phyloP scores from a whole-genome alignment of 2,888 invertebrate genomes.

The Cybosia mesomella region DNA sequence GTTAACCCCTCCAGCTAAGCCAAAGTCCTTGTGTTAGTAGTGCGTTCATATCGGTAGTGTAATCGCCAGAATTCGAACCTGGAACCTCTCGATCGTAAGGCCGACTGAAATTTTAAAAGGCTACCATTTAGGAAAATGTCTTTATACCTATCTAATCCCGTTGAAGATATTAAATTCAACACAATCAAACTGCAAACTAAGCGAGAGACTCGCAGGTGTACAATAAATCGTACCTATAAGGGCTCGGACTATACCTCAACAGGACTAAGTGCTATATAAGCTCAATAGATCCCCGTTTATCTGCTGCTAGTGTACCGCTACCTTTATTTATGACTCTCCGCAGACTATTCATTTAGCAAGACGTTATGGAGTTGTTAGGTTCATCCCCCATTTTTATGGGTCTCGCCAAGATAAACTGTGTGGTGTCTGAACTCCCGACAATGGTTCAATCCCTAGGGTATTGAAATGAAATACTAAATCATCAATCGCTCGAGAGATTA shows the following conservation, averaged over 20 bases:
- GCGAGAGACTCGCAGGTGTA: constrained; percentile 68
- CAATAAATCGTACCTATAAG: constrained; percentile 69
- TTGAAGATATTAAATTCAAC: constrained; percentile 33
- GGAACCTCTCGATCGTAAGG: too few species aligned
- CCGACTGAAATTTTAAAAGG: too few species aligned
- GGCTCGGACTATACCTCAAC: constrained; percentile 63
- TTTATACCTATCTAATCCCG: neutral
- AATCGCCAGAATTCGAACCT: too few species aligned
- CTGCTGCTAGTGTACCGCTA: constrained; percentile 71
- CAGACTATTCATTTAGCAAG: constrained; percentile 76
- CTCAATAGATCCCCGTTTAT: constrained; percentile 81
- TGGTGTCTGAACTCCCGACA: constrained; percentile 41
- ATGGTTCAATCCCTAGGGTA: constrained; percentile 32
- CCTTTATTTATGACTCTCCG: constrained; percentile 73
- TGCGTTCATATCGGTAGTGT: too few species aligned
- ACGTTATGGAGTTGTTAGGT: constrained; percentile 72
- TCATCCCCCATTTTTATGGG: constrained; percentile 68
- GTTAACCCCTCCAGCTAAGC: too few species aligned
- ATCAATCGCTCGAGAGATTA: constrained; percentile 39
- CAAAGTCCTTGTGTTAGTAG: too few species aligned
- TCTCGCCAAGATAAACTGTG: constrained; percentile 58
- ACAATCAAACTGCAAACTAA: constrained; percentile 52
- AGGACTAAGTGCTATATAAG: constrained; percentile 77
- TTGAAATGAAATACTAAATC: constrained; percentile 36
- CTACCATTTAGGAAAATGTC: too few species aligned